Percentiles rank a stretch among this genome's conserved stretches.
These are phyloP conservation scores for Trigoniulus corallinus DNA, from an alignment of 1,140 invertebrate genomes.

Conservation along the genomic window DNA sequence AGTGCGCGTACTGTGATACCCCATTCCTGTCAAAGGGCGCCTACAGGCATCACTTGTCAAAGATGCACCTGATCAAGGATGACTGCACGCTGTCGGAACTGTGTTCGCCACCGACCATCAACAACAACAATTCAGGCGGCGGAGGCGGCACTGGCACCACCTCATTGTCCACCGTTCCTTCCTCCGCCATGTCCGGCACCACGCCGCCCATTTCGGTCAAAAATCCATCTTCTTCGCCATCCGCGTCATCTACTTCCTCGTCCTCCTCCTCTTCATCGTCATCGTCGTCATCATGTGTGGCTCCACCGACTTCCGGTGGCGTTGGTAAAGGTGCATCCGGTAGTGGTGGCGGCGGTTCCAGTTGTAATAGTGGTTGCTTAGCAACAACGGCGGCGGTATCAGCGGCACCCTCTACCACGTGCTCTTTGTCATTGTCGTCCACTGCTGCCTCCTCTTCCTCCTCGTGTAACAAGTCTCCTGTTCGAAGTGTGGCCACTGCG, in stretches of 20 bases:
- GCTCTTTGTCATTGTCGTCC: not conserved
- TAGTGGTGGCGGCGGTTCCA: conserved; percentile 3
- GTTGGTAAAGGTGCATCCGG: no score
- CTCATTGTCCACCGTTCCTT: conserved; percentile 6
- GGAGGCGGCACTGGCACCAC: conserved; percentile 19
- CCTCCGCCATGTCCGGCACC: not conserved
- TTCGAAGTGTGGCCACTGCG: not conserved
- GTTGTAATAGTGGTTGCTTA: conserved; percentile 5
- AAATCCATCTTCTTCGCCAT: not conserved
- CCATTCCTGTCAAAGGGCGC: conserved; percentile 92
- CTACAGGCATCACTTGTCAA: conserved; percentile 87
- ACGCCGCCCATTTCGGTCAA: not conserved
- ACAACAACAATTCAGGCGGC: conserved; percentile 20
- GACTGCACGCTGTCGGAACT: no score
- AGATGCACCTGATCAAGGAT: conserved; percentile 93
- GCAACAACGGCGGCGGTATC: conserved; percentile 6
- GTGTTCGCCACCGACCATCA: conserved; percentile 24
- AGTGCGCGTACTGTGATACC: conserved; percentile 91
- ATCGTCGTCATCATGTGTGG: no score
- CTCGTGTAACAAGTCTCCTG: not conserved
- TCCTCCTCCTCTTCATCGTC: not conserved
- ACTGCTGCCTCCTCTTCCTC: not conserved
- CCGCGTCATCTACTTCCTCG: not conserved
- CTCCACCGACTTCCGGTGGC: no score
- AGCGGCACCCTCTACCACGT: not conserved